phyloP scores from a whole-genome alignment of 2,888 invertebrate species.

The Cheilosia soror region DNA sequence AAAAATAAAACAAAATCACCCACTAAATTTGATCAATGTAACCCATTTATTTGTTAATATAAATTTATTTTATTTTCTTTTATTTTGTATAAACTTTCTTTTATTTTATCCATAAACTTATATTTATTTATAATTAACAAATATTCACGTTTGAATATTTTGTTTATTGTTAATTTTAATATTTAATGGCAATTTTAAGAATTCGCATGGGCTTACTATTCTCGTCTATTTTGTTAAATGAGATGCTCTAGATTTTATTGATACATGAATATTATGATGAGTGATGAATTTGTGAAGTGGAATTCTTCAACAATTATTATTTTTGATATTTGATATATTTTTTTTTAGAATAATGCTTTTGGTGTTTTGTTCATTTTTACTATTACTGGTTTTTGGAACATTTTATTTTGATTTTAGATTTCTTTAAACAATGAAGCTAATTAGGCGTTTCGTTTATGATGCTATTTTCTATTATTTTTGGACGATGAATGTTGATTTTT shows the following conservation, averaged over 20 bases:
- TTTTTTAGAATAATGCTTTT: conserved; percentile 56
- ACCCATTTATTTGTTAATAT: conserved; percentile 64
- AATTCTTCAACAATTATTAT: conserved; percentile 48
- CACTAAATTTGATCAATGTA: conserved; percentile 58
- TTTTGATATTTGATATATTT: conserved; percentile 54
- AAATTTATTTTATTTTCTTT: conserved; percentile 46
- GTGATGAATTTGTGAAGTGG: conserved; percentile 30
- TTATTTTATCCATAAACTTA: conserved; percentile 45
- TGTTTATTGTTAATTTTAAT: conserved; percentile 28
- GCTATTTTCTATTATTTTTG: conserved; percentile 50
- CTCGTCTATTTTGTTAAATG: conserved; percentile 40
- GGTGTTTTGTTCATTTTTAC: conserved; percentile 4
- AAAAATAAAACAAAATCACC: conserved; percentile 11
- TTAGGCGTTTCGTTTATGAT: conserved; percentile 31
- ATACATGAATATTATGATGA: conserved; percentile 41
- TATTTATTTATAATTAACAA: conserved; percentile 56
- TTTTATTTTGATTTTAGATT: conserved; percentile 64
- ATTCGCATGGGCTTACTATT: conserved; percentile 61
- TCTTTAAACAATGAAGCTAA: conserved; percentile 59
- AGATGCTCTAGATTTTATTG: conserved; percentile 51
- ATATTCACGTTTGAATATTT: conserved; percentile 52
- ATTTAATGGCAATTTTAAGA: conserved; percentile 68
- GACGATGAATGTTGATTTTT: conserved; percentile 62
- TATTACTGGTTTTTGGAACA: conserved; percentile 51
- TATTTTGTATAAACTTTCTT: conserved; percentile 66